Base-by-base conservation (phyloP, 2,113 vertebrate species). In the Neodontobutis hainanensis region DNA sequence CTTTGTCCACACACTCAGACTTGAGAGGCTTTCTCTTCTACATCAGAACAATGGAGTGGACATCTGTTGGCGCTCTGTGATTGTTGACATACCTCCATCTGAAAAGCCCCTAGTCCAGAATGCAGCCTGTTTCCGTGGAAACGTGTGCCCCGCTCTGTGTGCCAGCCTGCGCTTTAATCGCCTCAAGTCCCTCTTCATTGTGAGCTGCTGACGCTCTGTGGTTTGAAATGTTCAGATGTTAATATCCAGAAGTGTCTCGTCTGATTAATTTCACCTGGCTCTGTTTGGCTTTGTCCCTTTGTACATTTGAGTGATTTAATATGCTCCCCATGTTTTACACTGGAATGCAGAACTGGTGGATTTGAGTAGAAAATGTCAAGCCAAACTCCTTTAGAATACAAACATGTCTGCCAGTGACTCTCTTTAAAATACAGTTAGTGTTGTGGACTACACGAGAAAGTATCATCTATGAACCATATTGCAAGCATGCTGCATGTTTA, bases 61-160 rank as follows among this genome's bases (percentile, higher is more conserved):
- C 65, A 66, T 69, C 65, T 86, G 64, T 45, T 45, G n/a, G 16
- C 4, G n/a, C 55, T 15, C 5, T 42, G 70, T 61, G 71, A 45
- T 64, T 68, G 69, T 52, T 72, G 77, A 77, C 63, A 58, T 19
- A 42, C 63, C 46, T 14, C 49, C 51, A 70, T 70, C 61, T 59
- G 32, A 53, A 80, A 78, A 61, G 61, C 19, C 72, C 72, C 53
- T 50, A 70, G 52, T 70, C 79, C 49, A 45, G 42, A 40, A 70
- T 51, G 38, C 65, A 47, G 57, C 68, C 44, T 15, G 78, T 89
- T 84, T 68, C 82, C 87, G 70, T 87, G 83, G 79, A 87, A 84
- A 88, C 87, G n/a, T 61, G 78, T 47, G 50, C 11, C 44, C 45
- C 58, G 65, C 69, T 65, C 49, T 75, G 58, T 65, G 62, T 65